A percentile compares a stretch with the other conserved stretches of the same genome.
These are phyloP conservation scores for Bradypodion pumilum DNA, from an alignment of 2,797 vertebrate genomes.

Conservation along the genomic window DNA sequence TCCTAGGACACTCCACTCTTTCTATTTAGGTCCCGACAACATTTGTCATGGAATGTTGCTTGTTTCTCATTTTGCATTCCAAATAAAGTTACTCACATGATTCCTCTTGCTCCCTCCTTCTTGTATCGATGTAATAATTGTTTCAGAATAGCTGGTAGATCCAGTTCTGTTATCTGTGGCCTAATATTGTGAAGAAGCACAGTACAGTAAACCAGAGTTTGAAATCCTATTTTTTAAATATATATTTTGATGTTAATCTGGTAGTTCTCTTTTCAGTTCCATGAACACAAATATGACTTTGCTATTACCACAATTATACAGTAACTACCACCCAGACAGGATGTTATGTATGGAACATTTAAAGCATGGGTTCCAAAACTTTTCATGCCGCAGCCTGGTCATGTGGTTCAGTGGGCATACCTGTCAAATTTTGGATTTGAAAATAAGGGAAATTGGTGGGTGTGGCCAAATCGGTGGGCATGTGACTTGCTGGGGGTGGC, in stretches of 20 bases:
- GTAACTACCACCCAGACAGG: background rate
- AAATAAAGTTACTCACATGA: slow-evolving; percentile 79
- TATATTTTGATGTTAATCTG: background rate
- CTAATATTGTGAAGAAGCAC: slow-evolving; percentile 67
- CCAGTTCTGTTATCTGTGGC: slow-evolving; percentile 84
- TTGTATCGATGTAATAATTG: slow-evolving; percentile 71
- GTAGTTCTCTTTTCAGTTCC: slow-evolving; percentile 5
- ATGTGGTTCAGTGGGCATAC: no score
- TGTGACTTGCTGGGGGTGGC: no score
- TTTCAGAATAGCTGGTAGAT: slow-evolving; percentile 76
- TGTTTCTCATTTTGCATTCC: background rate
- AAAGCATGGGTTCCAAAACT: no score
- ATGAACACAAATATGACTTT: background rate
- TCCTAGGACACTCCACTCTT: background rate
- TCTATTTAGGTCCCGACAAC: background rate
- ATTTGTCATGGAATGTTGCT: background rate
- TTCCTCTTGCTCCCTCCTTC: slow-evolving; percentile 77
- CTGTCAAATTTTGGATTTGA: no score
- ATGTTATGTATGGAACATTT: background rate
- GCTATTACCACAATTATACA: background rate
- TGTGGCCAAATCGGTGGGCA: no score
- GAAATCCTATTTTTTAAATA: background rate
- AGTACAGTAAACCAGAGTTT: slow-evolving; percentile 9
- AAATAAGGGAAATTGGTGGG: no score
- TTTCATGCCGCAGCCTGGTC: no score